Percentiles rank a stretch among this genome's conserved stretches.
These are phyloP conservation scores for Nematostella vectensis DNA, from an alignment of 92 coral and sea anemone species.

Conservation along the genomic window DNA sequence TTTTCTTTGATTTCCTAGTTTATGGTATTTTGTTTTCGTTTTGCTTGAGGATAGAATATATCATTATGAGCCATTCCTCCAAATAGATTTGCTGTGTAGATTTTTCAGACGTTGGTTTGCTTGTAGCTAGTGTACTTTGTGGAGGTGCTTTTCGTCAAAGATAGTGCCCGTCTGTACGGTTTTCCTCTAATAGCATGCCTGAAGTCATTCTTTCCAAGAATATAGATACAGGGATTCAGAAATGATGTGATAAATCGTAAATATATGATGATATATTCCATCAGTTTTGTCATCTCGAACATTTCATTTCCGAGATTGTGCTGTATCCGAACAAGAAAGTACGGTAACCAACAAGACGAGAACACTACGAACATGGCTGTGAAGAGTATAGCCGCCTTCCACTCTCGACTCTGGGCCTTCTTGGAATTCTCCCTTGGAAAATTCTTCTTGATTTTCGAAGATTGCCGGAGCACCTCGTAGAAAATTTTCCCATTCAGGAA, in stretches of 20 bases:
- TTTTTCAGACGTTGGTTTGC: background rate
- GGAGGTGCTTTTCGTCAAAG: background rate
- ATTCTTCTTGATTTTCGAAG: conserved; percentile 36
- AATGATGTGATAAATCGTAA: conserved; percentile 56
- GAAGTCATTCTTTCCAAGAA: conserved; percentile 72
- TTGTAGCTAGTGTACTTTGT: background rate
- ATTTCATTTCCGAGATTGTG: conserved; percentile 23
- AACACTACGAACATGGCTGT: conserved; percentile 35
- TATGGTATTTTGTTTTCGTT: background rate
- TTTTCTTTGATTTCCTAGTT: background rate
- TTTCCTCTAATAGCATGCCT: conserved; percentile 33
- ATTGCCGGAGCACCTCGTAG: conserved; percentile 42
- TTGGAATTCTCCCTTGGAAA: conserved; percentile 38
- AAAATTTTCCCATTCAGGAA: conserved; percentile 32
- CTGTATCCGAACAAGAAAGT: conserved; percentile 32
- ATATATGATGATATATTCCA: conserved; percentile 22
- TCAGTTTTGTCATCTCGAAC: conserved; percentile 11
- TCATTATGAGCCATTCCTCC: too few species aligned
- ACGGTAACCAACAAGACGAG: conserved; percentile 41
- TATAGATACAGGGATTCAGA: conserved; percentile 63
- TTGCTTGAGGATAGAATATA: background rate
- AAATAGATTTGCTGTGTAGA: too few species aligned
- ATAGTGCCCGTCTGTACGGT: background rate
- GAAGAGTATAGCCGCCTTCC: conserved; percentile 50
- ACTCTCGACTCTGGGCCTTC: conserved; percentile 34